Base-by-base conservation (phyloP, 2,797 vertebrate genomes). In the Spinibarbus caldwelli region DNA sequence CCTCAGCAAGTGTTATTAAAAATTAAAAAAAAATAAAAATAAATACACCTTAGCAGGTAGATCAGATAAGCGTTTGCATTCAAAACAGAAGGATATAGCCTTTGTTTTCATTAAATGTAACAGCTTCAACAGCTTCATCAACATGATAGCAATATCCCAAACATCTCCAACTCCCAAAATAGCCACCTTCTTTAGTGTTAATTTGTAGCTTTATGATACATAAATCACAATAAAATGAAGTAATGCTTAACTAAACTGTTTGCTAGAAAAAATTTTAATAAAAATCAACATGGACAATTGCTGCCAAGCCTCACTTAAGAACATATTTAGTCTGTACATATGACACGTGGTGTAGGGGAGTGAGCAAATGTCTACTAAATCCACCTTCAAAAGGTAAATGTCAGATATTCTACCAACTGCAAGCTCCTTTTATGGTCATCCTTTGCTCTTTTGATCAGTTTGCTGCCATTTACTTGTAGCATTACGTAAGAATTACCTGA, bases 361-460 rank as follows among this genome's bases (percentile, higher is more conserved):
- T 80, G 82, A 84, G 86, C 31, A 81, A 88, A 29, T 87, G 76
- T 87, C 77, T 78, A 82, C 75, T 75, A 80, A 85, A 88, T 80
- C 66, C 72, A 76, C 47, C 72, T 83, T 83, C 54, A 52, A 88
- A 88, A 86, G 80, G 82, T 88, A 90, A 90, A 90, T 89, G 90
- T 88, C 88, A 90, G 80, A 85, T 80, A 67, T 70, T 70, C 79
- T 85, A 83, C 80, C 80, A 73, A 64, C 83, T 84, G 73, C 43
- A 38, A 85, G 49, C 67, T 82, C 49, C 83, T 85, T 91, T 90
- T 89, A 86, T 80, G 80, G 78, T 21, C 71, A 86, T 81, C 64
- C 77, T 87, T 87, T 92, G 90, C 80, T 87, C 90, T 88, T 91
- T 89, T 89, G 86, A 92, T 91, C 89, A 91, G 89, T 86, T 88